A percentile compares a stretch with the other conserved stretches of the same genome.
These are phyloP conservation scores for Phocoena phocoena DNA, from an alignment of 2,113 vertebrate genomes.

Conservation along the genomic window DNA sequence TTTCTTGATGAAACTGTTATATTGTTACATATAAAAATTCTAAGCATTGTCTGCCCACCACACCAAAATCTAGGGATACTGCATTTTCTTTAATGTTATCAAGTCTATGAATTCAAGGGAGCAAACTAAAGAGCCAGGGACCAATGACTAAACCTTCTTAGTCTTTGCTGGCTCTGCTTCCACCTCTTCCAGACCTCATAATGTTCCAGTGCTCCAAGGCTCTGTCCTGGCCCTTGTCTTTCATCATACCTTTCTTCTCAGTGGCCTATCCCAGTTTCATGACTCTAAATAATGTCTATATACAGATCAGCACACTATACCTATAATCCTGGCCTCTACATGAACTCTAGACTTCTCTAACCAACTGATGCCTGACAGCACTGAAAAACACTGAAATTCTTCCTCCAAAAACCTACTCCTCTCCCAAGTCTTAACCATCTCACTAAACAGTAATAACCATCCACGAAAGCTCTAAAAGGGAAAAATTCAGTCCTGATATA, in stretches of 20 bases:
- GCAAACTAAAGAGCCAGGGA: neutral
- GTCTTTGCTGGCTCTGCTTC: neutral
- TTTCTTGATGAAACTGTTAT: slow-evolving; percentile 12
- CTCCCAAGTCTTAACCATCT: neutral
- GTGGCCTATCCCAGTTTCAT: neutral
- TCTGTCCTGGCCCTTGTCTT: neutral
- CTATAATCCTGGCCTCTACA: neutral
- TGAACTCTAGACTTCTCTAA: neutral
- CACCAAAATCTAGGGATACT: neutral
- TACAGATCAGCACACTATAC: neutral
- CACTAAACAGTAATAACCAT: neutral
- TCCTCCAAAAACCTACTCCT: neutral
- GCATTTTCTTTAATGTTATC: slow-evolving; percentile 11
- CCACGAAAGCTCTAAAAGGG: neutral
- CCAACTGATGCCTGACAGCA: neutral
- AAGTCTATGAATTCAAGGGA: neutral
- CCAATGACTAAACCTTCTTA: neutral
- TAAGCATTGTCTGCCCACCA: neutral
- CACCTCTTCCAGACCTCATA: neutral
- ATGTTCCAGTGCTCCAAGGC: neutral
- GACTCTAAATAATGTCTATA: neutral
- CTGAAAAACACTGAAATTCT: neutral
- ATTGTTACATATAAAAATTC: slow-evolving; percentile 9
- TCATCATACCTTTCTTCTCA: neutral
- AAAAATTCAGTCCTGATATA: neutral